Conservation (phyloP, 2,888 invertebrate genomes). For the Crossocerus cetratus region DNA sequence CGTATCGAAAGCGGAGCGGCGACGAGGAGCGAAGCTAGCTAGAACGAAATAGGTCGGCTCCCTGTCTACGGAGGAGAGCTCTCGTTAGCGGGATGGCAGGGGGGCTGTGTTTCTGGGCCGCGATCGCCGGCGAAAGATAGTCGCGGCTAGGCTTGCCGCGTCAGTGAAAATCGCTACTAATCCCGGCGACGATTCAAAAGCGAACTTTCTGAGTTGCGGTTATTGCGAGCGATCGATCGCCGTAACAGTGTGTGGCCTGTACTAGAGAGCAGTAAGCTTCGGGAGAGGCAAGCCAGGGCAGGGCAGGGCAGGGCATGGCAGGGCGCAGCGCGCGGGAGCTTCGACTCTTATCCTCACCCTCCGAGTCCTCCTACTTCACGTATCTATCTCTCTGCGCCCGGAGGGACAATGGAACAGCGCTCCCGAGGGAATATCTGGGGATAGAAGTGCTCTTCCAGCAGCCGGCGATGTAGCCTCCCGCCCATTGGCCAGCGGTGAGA, state of each 20-base stretch:
- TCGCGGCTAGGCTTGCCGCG: slow-evolving; percentile 44
- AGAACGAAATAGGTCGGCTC: slow-evolving; percentile 5
- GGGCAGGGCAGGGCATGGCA: no score
- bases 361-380: slow-evolving; percentile 4
- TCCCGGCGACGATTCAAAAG: slow-evolving; percentile 55
- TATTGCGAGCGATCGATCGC: slow-evolving; percentile 54
- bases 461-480: slow-evolving; percentile 51
- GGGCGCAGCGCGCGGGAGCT: slow-evolving; percentile 7
- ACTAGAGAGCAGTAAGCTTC: slow-evolving; percentile 23
- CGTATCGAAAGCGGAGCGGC: not conserved
- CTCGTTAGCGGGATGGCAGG: slow-evolving; percentile 9
- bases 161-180: slow-evolving; percentile 59
- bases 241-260: slow-evolving; percentile 39
- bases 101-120: slow-evolving; percentile 53
- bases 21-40: not conserved
- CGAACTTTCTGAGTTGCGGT: slow-evolving; percentile 57
- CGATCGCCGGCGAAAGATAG: slow-evolving; percentile 56
- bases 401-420: slow-evolving; percentile 52
- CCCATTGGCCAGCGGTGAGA: slow-evolving; percentile 63
- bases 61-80: slow-evolving; percentile 16
- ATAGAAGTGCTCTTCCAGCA: slow-evolving; percentile 47
- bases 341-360: slow-evolving; percentile 46
- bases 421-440: slow-evolving; percentile 56
- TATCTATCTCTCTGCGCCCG: slow-evolving; percentile 44
- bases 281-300: slow-evolving; percentile 10